Percentiles rank a stretch among this genome's conserved stretches.
Conservation (phyloP, 2,888 invertebrate species). For the Helicoverpa assulta region DNA sequence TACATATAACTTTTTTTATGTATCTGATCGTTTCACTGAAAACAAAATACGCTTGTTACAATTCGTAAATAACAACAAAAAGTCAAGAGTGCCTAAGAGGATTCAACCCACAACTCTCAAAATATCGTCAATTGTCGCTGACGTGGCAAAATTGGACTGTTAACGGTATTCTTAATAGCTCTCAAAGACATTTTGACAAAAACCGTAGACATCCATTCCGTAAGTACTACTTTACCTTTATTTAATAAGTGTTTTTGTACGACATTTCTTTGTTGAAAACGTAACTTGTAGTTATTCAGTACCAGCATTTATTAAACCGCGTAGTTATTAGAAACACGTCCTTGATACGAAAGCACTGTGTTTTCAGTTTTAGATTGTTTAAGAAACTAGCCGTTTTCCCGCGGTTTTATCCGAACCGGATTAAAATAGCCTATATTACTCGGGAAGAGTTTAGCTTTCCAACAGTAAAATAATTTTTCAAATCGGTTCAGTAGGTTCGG, state of each 20-base stretch:
- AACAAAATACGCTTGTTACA: slow-evolving; percentile 9
- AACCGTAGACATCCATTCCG: slow-evolving; percentile 46
- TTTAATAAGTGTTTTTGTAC: slow-evolving; percentile 53
- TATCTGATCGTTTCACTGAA: neutral
- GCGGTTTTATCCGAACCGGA: too few relatives aligned
- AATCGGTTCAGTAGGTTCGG: too few relatives aligned
- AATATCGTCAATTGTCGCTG: slow-evolving; percentile 45
- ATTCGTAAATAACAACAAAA: slow-evolving; percentile 26
- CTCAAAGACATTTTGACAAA: slow-evolving; percentile 54
- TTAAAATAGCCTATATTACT: too few relatives aligned
- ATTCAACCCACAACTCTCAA: slow-evolving; percentile 49
- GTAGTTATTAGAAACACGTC: neutral
- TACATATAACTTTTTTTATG: too few relatives aligned
- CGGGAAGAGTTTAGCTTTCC: too few relatives aligned
- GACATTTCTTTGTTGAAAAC: slow-evolving; percentile 32
- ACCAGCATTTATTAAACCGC: neutral
- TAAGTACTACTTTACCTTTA: slow-evolving; percentile 48
- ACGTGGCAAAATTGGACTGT: slow-evolving; percentile 52
- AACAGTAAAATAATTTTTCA: too few relatives aligned
- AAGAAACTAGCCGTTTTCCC: too few relatives aligned
- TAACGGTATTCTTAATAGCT: slow-evolving; percentile 51
- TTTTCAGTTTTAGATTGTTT: too few relatives aligned
- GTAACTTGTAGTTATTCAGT: slow-evolving; percentile 17
- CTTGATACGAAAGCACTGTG: too few relatives aligned
- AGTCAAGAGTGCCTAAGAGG: slow-evolving; percentile 15